Base-by-base conservation (phyloP, 2,888 invertebrate genomes). In the Ceriagrion tenellum region DNA sequence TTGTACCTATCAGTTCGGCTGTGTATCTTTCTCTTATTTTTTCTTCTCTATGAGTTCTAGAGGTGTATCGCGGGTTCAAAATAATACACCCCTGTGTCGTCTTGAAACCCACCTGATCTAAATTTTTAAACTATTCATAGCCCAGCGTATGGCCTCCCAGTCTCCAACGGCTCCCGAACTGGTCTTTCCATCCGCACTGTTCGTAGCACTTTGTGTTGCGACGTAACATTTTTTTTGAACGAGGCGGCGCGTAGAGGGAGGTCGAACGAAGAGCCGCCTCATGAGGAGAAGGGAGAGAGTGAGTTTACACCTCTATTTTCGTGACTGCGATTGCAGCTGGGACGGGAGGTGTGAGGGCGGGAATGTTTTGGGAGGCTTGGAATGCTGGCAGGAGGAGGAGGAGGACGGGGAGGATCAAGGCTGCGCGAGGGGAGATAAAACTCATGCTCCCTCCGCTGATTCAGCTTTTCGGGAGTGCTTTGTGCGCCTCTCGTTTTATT, bases 231-330 rank as follows among this genome's bases (percentile, higher is more conserved):
- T 59, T 59, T 59, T 59, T 12, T 56, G 56, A 59, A 59, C 18
- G 59, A 12, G 12, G 59, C 20, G 59, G 59, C 20, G 3, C 18
- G 59, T 20, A 59, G 13, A 59, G 59, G 26, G 69, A 81, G 81
- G 81, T 12, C 8, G n/a, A 81, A 35, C 35, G 81, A 81, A 47
- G 10, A 35, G 26, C 81, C 35, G 47, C 69, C 16, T 89, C 69
- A 4, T 47, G 47, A 47, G 47, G 63, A 69, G 40, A 91, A 12
- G 59, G 59, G 59, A 59, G 59, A 59, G 47, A 47, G 47, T 47
- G 90, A 69, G 91, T 69, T 63, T 63, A 47, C 63, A 69, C 93
- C 93, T 74, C 93, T 93, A 47, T 69, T 69, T 93, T 93, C 93
- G 93, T 93, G 63, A 69, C 69, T 74, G 91, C 30, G 59, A 56